Conservation (phyloP, 1,140 invertebrate species). For the Pseudomyrmex concolor region DNA sequence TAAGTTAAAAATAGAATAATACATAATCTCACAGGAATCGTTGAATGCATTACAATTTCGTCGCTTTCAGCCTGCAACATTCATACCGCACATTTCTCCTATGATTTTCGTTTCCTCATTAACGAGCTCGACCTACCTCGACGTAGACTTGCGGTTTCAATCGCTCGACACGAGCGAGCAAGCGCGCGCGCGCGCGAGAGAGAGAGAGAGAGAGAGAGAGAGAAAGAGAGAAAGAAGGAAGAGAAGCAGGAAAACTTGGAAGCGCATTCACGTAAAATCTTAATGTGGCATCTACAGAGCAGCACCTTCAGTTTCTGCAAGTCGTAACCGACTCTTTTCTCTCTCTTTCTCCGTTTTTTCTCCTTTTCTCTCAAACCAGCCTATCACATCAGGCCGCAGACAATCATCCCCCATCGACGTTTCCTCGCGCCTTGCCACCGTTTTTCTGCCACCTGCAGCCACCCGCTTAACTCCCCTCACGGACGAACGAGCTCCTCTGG, state of each 20-base stretch:
- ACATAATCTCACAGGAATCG: not conserved
- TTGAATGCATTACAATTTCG: not conserved
- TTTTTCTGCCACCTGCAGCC: slow-evolving; percentile 63
- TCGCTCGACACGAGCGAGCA: not conserved
- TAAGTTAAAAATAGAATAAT: no score
- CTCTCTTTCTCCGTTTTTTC: not conserved
- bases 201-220: slow-evolving; percentile 43
- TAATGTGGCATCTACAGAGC: slow-evolving; percentile 54
- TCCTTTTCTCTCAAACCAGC: slow-evolving; percentile 3
- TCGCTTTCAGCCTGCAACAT: not conserved
- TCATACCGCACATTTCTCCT: not conserved
- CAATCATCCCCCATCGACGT: slow-evolving; percentile 33
- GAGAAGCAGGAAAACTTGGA: not conserved
- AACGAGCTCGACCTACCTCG: slow-evolving; percentile 22
- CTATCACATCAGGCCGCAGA: not conserved
- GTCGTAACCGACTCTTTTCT: slow-evolving; percentile 29
- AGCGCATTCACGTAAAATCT: slow-evolving; percentile 43
- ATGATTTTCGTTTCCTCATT: not conserved
- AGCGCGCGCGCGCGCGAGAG: not conserved
- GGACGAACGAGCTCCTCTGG: slow-evolving; percentile 56
- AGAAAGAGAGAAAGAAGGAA: not conserved
- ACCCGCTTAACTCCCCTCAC: slow-evolving; percentile 28
- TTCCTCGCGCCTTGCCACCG: slow-evolving; percentile 1
- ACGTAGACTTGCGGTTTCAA: slow-evolving; percentile 20
- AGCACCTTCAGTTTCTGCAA: slow-evolving; percentile 8